phyloP scores from a whole-genome alignment of 2,113 vertebrate genomes.

The Perognathus longimembris region DNA sequence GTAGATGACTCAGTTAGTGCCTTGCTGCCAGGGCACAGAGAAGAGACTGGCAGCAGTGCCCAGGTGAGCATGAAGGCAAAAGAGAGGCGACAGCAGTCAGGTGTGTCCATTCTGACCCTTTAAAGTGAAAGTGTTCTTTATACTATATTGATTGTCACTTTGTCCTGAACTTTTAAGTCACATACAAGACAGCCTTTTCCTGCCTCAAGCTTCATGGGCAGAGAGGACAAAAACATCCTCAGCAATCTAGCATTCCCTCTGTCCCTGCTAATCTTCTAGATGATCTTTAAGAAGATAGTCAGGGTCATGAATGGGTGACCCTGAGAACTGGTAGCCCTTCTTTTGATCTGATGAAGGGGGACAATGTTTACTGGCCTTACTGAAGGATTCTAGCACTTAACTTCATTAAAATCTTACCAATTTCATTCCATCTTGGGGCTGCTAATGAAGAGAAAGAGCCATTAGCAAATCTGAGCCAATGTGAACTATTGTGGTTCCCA shows the following conservation, averaged over 20 bases:
- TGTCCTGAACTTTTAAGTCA: neutral
- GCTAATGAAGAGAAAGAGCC: slow-evolving; percentile 34
- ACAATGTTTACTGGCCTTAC: neutral
- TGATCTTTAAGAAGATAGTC: neutral
- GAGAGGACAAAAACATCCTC: neutral
- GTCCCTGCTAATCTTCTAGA: neutral
- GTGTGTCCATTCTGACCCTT: neutral
- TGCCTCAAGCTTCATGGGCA: neutral
- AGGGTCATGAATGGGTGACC: neutral
- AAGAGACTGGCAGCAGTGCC: neutral
- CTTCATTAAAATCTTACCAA: slow-evolving; percentile 60
- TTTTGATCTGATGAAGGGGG: slow-evolving; percentile 31
- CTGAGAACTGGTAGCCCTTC: neutral
- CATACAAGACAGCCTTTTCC: slow-evolving; percentile 3
- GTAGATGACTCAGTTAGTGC: neutral
- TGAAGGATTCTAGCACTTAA: slow-evolving; percentile 46
- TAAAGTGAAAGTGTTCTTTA: neutral
- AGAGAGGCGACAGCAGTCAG: neutral
- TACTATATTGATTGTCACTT: neutral
- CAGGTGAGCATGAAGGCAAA: neutral
- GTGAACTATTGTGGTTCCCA: neutral
- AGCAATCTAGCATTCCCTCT: neutral
- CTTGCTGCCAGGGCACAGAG: neutral
- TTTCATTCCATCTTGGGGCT: slow-evolving; percentile 37
- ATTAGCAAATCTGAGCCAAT: slow-evolving; percentile 49